Base-by-base conservation (phyloP, 1,140 invertebrate genomes). In the Druon quercuslanigerum region DNA sequence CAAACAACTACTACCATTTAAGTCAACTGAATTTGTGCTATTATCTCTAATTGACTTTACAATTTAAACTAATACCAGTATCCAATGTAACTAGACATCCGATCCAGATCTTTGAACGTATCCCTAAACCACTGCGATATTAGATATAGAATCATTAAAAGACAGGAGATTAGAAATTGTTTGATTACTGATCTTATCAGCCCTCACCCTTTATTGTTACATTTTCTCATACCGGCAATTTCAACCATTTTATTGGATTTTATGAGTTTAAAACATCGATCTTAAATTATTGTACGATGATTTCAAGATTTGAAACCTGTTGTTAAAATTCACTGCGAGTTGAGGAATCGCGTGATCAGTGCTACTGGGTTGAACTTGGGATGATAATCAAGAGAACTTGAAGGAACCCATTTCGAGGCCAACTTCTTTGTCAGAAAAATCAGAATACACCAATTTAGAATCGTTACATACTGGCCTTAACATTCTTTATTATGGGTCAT, bases 371-470 rank as follows among this genome's bases (percentile, higher is more conserved):
- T 66, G 40, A 66, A 40, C 25, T 25, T 66, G 25, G 7, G 25
- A 66, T 14, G 60, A 66, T 66, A 66, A 66, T 66, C 60, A 66
- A 66, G 40, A 66, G n/a, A 66, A 66, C 33, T 66, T 66, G 60
- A 66, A n/a, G 25, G 60, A 40, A 40, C 33, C 60, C 25, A 66
- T 66, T 66, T 66, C 25, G 40, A 66, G 60, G 60, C 33, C 33
- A 66, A 40, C 60, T 40, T 66, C 25, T 66, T 66, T 46, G 60
- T 40, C 60, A 66, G 60, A 66, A 66, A 46, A 33, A 33, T 14
- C n/a, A 16, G 20, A 46, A 66, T 66, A 40, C 25, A 20, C 14
- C 60, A 66, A 40, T 66, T 66, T 66, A 40, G 3, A 66, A 7
- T 40, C 60, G 33, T 40, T 66, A n/a, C 16, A n/a, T 14, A 66